Evolutionary conservation across 2,113 vertebrate species (phyloP), one percentile per base, ranked within the genome.

Genomic region (Apus apus): DNA sequence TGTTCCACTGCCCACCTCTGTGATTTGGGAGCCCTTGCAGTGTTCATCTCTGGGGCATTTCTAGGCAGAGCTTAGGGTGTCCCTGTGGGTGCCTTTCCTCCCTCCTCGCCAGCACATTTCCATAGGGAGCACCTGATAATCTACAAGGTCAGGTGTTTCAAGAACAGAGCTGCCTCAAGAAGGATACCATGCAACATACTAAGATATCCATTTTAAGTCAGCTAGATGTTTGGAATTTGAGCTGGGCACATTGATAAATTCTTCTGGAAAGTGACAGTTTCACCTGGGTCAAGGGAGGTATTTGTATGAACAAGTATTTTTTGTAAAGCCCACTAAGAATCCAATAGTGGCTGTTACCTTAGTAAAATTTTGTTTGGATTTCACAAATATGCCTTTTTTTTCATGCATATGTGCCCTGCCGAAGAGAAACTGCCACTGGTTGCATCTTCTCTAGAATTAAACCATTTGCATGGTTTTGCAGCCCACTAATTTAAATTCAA

Each of bases 101-200:
- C n/a, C 23, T 76, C 30, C 30, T 53, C 51, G 48, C 27, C 34
- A 51, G 0, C 12, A 38, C 5, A 0, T 80, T 80, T 73, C 17
- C 0, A 0, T 13, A n/a, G 60, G 22, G 16, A 43, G 12, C 26
- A 23, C 3, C 1, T 38, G 22, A 15, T 20, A 22, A 29, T 68
- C 15, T 51, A 13, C 22, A 25, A 29, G 11, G 66, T 78, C 40
- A 36, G 14, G 16, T 67, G 12, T 81, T 85, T 79, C 50, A 50
- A 38, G 27, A 76, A 32, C 6, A 4, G 62, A 54, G 45, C 25
- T 73, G 51, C 40, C 40, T 93, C 30, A 22, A 70, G 82, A 36
- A 25, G 58, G 46, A 75, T 53, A 53, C 29, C 50, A 1, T 73
- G 46, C 7, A 1, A 0, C 2, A 1, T 67, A 13, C 7, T 25